Evolutionary conservation across 1,140 invertebrate genomes (phyloP).

Genomic region (Heliconius nattereri): DNA sequence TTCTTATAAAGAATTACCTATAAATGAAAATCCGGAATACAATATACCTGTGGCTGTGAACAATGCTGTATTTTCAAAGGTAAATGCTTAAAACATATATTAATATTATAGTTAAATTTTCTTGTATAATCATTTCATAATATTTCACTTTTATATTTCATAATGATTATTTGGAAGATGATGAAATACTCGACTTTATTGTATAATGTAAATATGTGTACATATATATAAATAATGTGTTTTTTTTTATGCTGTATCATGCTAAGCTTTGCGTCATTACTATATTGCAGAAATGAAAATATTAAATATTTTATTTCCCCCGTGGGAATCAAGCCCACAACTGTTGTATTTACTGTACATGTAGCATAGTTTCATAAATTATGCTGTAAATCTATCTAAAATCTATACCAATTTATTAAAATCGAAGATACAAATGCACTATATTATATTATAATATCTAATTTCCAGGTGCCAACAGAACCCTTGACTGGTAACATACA

Average conservation of each 20-base stretch:
- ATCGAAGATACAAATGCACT: too few species aligned
- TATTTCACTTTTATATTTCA: neutral
- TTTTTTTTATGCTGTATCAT: too few species aligned
- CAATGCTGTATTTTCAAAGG: constrained; percentile 73
- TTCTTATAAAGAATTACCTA: constrained; percentile 61
- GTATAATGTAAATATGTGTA: neutral
- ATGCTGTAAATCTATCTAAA: too few species aligned
- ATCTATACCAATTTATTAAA: too few species aligned
- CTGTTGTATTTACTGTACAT: too few species aligned
- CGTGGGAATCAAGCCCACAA: too few species aligned
- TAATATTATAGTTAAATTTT: neutral
- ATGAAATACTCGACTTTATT: too few species aligned
- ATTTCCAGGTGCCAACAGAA: constrained; percentile 63
- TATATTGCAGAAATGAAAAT: too few species aligned
- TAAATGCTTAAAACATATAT: constrained; percentile 16
- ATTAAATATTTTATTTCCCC: too few species aligned
- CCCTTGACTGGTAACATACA: constrained; percentile 59
- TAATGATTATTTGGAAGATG: neutral
- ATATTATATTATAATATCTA: neutral
- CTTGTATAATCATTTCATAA: neutral
- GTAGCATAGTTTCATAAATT: too few species aligned
- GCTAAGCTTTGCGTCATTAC: too few species aligned
- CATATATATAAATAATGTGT: neutral
- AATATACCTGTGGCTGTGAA: constrained; percentile 67
- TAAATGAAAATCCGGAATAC: constrained; percentile 66